Evolutionary conservation across 2,113 vertebrate species (phyloP), one percentile per base, ranked within the genome.

Genomic region (Lophochroa leadbeateri): DNA sequence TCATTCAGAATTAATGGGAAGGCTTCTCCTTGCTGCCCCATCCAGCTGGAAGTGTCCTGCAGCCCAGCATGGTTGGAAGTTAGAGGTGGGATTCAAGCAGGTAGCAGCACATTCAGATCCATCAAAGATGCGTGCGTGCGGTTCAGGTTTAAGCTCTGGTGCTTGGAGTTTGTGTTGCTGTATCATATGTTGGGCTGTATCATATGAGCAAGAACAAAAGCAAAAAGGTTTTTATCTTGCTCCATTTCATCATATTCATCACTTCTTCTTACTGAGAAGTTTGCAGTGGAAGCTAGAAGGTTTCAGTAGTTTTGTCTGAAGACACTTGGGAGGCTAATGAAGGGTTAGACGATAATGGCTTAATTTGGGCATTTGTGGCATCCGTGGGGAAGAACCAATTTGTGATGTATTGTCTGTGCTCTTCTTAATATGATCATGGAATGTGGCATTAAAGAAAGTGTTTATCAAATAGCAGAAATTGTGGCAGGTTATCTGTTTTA

Each of bases 1-100:
- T 98, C 98, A 96, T 97, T 98, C 96, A 97, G 96, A 98, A 98
- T 97, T 96, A 94, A 97, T 98, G 97, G 96, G 70, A 97, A 82
- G 68, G 63, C 85, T 96, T 95, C 92, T 95, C 69, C 97, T 95
- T 94, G 69, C 94, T 97, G 87, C 81, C 94, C 94, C 83, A 77
- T 82, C 61, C 53, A 39, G 78, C 53, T 43, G 79, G 90, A 94
- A 83, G 78, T 16, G 47, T 82, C 83, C 65, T 55, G 71, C 72
- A 94, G 25, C 76, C 79, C 76, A 90, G 80, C 33, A 7, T 53
- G 78, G 61, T 78, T 96, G 88, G 83, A 60, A 78, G 83, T 13
- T 1, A 4, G 53, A 50, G 47, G 23, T 39, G 76, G 25, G 18
- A 11, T 37, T 55, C n/a, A 24, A 47, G n/a, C 17, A 71, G 68